Evolutionary conservation across 1,140 invertebrate species (phyloP), one percentile per base, ranked within the genome.

Genomic region (Drosophila busckii): DNA sequence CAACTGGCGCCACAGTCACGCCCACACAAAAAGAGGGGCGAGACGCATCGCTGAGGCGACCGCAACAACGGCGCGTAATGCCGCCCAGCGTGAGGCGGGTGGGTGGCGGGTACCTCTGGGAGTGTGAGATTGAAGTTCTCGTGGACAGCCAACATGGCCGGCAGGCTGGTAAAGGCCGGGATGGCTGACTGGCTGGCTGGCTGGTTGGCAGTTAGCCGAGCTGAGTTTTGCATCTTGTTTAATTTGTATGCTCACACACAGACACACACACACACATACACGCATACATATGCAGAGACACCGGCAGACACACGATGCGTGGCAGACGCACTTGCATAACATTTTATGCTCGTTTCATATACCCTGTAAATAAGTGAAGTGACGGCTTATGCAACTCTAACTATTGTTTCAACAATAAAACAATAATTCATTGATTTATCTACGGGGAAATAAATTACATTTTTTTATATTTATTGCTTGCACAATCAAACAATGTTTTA

Each of bases 211-310:
- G 48, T 46, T 64, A 44, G 63, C 13, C 42, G 46, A n/a, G 16
- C 59, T 56, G 63, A 73, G 59, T 49, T 23, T 73, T 75, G 64
- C 70, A 63, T 75, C 70, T 75, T 75, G 70, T 75, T 75, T 75
- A 75, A 75, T 75, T 73, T 75, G 59, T 52, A 49, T 54, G 53
- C 59, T 29, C 63, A 56, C 53, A 38, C 53, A 28, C 41, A 45
- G 32, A 37, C 15, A 12, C 38, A 35, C 65, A 59, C 22, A 37
- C 13, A 5, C 44, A 42, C 23, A 8, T 19, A 35, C 29, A 37
- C 41, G 10, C 19, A 17, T 20, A 19, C 31, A 28, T 23, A 32
- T 19, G 17, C 17, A n/a, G n/a, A n/a, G n/a, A n/a, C n/a, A n/a
- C n/a, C n/a, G n/a, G n/a, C n/a, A n/a, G n/a, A n/a, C n/a, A 50